Evolutionary conservation across 1,140 invertebrate genomes (phyloP), one percentile per base, ranked within the genome.

Genomic region (Akabosia matsudoensis): DNA sequence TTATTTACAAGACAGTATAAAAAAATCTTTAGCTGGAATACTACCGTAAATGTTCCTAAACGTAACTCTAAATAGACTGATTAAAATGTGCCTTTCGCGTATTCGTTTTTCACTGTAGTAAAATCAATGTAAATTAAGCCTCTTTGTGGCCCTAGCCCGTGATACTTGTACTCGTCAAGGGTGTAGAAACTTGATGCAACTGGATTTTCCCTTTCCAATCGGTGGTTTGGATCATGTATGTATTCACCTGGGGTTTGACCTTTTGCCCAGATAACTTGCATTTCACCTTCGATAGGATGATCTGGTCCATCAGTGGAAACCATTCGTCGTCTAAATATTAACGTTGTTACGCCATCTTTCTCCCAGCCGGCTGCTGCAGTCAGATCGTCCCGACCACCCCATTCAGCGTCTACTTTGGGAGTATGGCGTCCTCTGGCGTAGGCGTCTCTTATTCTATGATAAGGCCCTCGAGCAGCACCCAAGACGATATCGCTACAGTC

Each of bases 231-330:
- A 0, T 87, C 82, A 83, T 94, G 92, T 26, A 90, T 83, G 83
- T 93, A 93, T 70, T 89, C 88, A 18, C 88, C 89, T 0, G 87
- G 85, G 83, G 94, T 89, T 82, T 95, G 95, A 0, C 96, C 96
- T 80, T 90, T 89, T 0, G 96, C 94, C 93, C 95, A 97, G 81
- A 97, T 96, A 0, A 98, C 91, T 82, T 96, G 93, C 91, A 97
- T 97, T 7, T 80, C 79, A 0, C 77, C 79, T 67, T 73, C 74
- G 13, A 80, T 73, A 2, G 76, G 18, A 71, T 80, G 79, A 34
- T 80, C 79, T 2, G 79, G 76, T 16, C 79, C 79, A 28, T 80
- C 79, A 4, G 73, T 26, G 4, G 37, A 31, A 16, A n/a, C 87
- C 33, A 96, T 84, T 83, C 94, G 95, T 83, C 91, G 92, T 73